Conservation (phyloP, 2,888 invertebrate genomes). For the Apodemia zela region DNA sequence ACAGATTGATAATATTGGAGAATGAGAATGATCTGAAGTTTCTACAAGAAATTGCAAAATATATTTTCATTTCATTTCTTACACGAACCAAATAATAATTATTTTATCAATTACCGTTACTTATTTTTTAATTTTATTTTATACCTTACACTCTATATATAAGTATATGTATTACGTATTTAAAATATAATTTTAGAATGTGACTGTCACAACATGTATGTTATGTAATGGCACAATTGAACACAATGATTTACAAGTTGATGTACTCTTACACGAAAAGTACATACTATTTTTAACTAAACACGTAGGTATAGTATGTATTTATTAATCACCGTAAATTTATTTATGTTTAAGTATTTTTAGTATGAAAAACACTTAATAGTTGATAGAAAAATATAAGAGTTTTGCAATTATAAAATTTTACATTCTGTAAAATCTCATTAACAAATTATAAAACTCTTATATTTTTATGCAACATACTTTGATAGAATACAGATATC, state of each 20-base stretch:
- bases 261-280: not conserved
- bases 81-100: not conserved
- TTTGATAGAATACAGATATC: constrained; percentile 42
- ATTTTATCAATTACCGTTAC: no score
- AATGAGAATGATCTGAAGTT: not conserved
- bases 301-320: not conserved
- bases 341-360: not conserved
- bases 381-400: not conserved
- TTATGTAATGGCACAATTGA: not conserved
- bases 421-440: not conserved
- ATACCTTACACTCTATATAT: no score
- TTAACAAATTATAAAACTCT: constrained; percentile 10
- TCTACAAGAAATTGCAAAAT: not conserved
- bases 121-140: no score
- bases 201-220: constrained; percentile 1
- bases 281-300: not conserved
- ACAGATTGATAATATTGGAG: not conserved
- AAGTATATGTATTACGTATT: not conserved
- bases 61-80: not conserved
- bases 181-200: not conserved
- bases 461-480: constrained; percentile 31
- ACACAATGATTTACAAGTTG: not conserved
- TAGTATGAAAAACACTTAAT: not conserved
- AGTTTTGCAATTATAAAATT: not conserved
- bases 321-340: not conserved